These are phyloP conservation scores for Electrophaes corylata DNA, from an alignment of 2,888 invertebrate genomes.

Conservation along the genomic window DNA sequence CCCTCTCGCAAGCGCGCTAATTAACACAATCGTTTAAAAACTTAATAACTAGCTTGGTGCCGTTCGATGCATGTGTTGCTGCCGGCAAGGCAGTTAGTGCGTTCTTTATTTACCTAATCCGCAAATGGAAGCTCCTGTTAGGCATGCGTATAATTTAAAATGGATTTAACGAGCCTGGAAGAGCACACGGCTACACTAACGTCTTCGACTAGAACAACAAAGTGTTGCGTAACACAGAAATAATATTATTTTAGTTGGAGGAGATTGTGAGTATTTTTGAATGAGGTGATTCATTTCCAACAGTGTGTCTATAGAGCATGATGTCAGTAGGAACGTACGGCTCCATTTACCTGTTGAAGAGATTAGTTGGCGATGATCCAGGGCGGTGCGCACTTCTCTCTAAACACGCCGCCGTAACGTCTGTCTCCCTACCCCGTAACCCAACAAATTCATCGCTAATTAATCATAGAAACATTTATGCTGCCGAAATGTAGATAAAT, in stretches of 20 bases:
- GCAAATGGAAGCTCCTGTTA: constrained; percentile 32
- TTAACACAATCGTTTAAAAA: constrained; percentile 81
- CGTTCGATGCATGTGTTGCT: constrained; percentile 71
- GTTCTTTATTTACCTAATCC: constrained; percentile 43
- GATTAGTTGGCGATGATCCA: constrained; percentile 74
- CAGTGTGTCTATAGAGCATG: constrained; percentile 58
- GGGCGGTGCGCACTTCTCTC: constrained; percentile 49
- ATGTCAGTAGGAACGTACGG: constrained; percentile 64
- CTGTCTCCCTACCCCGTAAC: constrained; percentile 40
- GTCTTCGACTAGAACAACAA: constrained; percentile 39
- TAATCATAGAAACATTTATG: constrained; percentile 24
- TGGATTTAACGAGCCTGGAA: constrained; percentile 27
- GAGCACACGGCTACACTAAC: constrained; percentile 35
- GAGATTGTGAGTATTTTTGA: constrained; percentile 60
- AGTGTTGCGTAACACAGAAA: constrained; percentile 45
- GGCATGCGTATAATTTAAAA: constrained; percentile 19
- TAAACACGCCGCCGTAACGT: constrained; percentile 62
- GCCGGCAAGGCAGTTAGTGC: constrained; percentile 32
- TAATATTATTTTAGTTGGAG: constrained; percentile 49
- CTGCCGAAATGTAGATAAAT: no score
- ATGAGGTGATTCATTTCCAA: constrained; percentile 70
- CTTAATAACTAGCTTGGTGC: constrained; percentile 73
- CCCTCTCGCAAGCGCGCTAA: constrained; percentile 68
- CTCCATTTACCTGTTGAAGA: constrained; percentile 75
- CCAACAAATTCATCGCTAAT: constrained; percentile 34